A percentile compares a stretch with the other conserved stretches of the same genome.
phyloP scores from a whole-genome alignment of 2,797 vertebrate species.

The Smutsia temminckii region DNA sequence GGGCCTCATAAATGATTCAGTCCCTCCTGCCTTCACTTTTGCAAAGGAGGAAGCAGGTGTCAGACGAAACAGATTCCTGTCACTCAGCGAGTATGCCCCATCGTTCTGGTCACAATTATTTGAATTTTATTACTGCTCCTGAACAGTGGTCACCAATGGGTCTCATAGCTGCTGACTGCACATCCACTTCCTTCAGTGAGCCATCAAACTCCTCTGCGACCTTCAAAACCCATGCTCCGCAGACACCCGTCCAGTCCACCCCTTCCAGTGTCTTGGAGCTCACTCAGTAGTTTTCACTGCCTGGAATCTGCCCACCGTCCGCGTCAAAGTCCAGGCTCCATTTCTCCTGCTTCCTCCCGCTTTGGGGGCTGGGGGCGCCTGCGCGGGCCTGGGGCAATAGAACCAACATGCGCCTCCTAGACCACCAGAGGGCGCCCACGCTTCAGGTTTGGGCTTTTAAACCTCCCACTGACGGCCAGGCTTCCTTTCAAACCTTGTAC shows the following conservation, averaged over 20 bases:
- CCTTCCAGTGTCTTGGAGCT: not conserved
- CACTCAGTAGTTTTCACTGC: not conserved
- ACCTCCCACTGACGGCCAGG: fast-evolving
- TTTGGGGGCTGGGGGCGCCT: too few relatives aligned
- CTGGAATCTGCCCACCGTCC: not conserved
- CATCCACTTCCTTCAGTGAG: not conserved
- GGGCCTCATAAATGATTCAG: not conserved
- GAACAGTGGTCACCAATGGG: not conserved
- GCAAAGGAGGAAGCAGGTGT: not conserved
- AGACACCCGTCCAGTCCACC: not conserved
- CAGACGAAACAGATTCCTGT: not conserved
- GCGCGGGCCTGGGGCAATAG: not conserved
- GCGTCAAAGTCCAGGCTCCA: not conserved
- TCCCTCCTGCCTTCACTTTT: not conserved
- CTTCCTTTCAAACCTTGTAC: fast-evolving
- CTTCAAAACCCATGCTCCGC: not conserved
- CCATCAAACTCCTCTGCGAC: not conserved
- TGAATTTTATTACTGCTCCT: not conserved
- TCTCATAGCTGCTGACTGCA: not conserved
- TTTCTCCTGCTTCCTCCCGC: not conserved
- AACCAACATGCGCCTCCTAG: fast-evolving
- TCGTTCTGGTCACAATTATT: not conserved
- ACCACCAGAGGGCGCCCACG: conserved; percentile 44
- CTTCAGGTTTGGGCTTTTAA: not conserved
- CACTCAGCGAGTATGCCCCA: not conserved